phyloP scores from a whole-genome alignment of 2,113 vertebrate species.

The Elachura formosa region DNA sequence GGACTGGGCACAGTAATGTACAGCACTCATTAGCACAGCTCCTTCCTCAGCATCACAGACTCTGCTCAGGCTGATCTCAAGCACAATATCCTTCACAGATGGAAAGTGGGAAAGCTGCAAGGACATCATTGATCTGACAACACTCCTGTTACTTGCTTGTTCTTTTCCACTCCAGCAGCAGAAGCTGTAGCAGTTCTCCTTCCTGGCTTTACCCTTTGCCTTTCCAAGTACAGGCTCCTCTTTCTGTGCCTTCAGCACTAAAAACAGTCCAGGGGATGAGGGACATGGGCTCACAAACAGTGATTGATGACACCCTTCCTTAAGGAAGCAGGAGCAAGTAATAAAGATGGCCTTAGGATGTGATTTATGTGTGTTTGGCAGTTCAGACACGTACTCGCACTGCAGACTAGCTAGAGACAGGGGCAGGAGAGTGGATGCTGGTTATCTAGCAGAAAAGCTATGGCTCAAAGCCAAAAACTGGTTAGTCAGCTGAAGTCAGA shows the following conservation, averaged over 20 bases:
- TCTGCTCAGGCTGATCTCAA: neutral
- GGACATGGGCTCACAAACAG: neutral
- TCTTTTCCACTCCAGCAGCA: conserved; percentile 6
- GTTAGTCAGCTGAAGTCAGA: neutral
- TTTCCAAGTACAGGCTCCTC: neutral
- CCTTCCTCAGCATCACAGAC: neutral
- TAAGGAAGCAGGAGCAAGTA: conserved; percentile 41
- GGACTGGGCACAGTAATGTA: neutral
- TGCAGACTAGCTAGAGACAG: neutral
- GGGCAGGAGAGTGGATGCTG: neutral
- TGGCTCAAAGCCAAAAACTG: neutral
- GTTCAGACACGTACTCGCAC: neutral
- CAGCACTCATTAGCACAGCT: neutral
- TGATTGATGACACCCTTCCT: conserved; percentile 48
- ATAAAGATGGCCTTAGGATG: conserved; percentile 38
- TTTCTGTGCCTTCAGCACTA: neutral
- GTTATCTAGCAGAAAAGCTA: neutral
- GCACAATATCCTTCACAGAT: neutral
- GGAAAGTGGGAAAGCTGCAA: neutral
- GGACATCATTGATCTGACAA: neutral
- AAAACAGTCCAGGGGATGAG: neutral
- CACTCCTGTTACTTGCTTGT: neutral
- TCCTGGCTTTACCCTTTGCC: neutral
- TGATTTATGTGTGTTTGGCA: conserved; percentile 43
- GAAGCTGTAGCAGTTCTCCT: neutral